Evolutionary conservation across 2,888 invertebrate genomes (phyloP), one percentile per base, ranked within the genome.

Genomic region (Dolichomitus sp.): DNA sequence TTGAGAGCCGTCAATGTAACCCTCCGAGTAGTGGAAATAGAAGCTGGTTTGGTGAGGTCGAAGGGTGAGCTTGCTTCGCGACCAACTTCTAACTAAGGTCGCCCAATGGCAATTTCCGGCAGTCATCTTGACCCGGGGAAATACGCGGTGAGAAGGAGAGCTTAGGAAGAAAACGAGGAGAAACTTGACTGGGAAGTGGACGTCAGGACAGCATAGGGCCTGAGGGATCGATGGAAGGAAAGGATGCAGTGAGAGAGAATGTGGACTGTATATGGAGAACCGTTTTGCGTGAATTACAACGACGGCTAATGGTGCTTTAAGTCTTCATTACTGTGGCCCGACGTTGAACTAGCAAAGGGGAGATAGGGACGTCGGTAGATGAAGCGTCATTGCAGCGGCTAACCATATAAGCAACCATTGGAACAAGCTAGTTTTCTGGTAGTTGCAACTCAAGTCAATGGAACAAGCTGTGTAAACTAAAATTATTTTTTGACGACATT

Each of bases 31-130:
- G 30, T 48, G 45, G 42, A 48, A 48, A 30, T 66, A 48, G 70
- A 48, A 72, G 61, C 19, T 27, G 61, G 27, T 75, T 59, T 37
- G 52, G 66, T 45, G 50, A 72, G 42, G 50, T 30, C 68, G 40
- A 76, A 80, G 80, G 83, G 72, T 80, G 52, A 68, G 33, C 48
- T 52, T 45, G 59, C 68, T 77, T 59, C 80, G 80, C 54, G 76
- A 79, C 88, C 85, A 88, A 88, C 87, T 89, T 88, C 90, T 90
- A 92, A 91, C 90, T 91, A 92, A 93, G 92, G 92, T 92, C 93
- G 92, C 90, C 92, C 89, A 91, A 77, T 52, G 48, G 92, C 91
- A 93, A 93, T 93, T 93, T 93, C 92, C 92, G 92, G 92, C 90
- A 90, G 91, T 92, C 92, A 92, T 93, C 90, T 92, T 91, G 89